Percentiles rank a stretch among this genome's conserved stretches.
These are phyloP conservation scores for Acrossocheilus wenchowensis DNA, from an alignment of 2,797 vertebrate genomes.

Conservation along the genomic window DNA sequence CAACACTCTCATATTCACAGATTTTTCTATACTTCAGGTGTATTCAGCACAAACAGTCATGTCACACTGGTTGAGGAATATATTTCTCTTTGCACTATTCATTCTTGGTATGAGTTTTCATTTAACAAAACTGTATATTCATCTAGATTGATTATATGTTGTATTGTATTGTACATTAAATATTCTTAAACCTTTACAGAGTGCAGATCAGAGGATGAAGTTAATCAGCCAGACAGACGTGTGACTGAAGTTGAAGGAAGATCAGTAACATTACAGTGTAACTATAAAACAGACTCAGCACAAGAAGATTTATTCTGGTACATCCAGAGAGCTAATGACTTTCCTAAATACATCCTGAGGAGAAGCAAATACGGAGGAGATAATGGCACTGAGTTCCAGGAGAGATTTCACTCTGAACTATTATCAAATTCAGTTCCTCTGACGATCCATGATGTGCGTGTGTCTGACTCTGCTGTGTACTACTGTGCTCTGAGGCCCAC, in stretches of 20 bases:
- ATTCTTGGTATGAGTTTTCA: background rate
- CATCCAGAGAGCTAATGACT: conserved; percentile 45
- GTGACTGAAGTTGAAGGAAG: conserved; percentile 44
- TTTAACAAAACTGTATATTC: too few species aligned
- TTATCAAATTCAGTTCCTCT: conserved; percentile 40
- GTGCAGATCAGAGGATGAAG: conserved; percentile 38
- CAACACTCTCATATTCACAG: background rate
- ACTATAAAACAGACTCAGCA: background rate
- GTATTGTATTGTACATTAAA: too few species aligned
- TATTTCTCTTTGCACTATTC: background rate
- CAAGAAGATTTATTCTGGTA: conserved; percentile 51
- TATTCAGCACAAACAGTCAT: background rate
- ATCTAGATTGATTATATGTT: too few species aligned
- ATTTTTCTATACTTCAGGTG: background rate
- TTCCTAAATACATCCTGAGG: conserved; percentile 51
- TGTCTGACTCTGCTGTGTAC: conserved; percentile 34
- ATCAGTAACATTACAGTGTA: conserved; percentile 42
- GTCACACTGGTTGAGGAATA: background rate
- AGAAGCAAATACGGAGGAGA: background rate
- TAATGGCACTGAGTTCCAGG: background rate
- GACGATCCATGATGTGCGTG: conserved; percentile 19
- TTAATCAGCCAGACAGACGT: conserved; percentile 37
- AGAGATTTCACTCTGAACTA: conserved; percentile 52
- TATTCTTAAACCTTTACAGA: conserved; percentile 34
- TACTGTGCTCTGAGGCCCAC: conserved; percentile 41